Conservation (phyloP, 1,140 invertebrate genomes). For the Adelges cooleyi region DNA sequence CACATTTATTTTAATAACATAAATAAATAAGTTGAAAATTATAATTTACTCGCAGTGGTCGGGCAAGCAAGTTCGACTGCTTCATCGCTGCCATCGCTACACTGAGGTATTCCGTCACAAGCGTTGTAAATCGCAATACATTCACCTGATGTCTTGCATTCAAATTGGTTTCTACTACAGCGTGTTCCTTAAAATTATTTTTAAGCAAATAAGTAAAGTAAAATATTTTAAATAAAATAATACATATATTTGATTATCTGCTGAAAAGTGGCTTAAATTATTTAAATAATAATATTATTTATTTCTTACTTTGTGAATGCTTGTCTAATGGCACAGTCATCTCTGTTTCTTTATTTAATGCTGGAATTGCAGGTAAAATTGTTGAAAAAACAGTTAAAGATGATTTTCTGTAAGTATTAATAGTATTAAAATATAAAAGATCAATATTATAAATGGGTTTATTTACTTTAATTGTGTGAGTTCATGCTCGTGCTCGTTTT, state of each 20-base stretch:
- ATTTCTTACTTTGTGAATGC: slow-evolving; percentile 2
- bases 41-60: slow-evolving; percentile 29
- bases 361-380: not conserved
- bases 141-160: slow-evolving; percentile 70
- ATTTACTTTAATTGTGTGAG: slow-evolving; percentile 57
- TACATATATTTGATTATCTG: not conserved
- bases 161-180: slow-evolving; percentile 74
- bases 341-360: slow-evolving; percentile 21
- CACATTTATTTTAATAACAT: not conserved
- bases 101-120: slow-evolving; percentile 89
- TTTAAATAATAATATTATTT: not conserved
- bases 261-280: not conserved
- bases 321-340: not conserved
- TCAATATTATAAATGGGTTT: not conserved
- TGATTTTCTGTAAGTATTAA: no score
- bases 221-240: not conserved
- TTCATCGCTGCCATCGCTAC: slow-evolving; percentile 82
- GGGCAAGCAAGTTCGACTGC: slow-evolving; percentile 67
- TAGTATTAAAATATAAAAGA: not conserved
- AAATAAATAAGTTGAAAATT: not conserved
- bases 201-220: not conserved
- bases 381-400: not conserved
- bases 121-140: slow-evolving; percentile 93
- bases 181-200: slow-evolving; percentile 15
- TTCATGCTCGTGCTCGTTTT: slow-evolving; percentile 72